phyloP scores from a whole-genome alignment of 2,888 invertebrate species.

The Cheilosia vernalis region DNA sequence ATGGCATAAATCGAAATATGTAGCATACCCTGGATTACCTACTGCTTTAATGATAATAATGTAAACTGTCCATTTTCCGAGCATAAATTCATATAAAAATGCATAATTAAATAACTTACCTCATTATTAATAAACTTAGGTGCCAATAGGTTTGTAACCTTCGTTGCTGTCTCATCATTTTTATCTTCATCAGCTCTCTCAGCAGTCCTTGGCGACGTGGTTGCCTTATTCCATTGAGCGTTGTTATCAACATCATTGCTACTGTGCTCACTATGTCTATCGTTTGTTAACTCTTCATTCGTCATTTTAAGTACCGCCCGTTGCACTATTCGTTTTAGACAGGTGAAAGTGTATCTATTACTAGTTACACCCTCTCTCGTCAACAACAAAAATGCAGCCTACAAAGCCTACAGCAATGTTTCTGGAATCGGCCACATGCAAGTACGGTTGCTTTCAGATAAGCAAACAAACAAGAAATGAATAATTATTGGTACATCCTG shows the following conservation, averaged over 20 bases:
- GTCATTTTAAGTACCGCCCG: slow-evolving; percentile 64
- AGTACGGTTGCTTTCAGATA: slow-evolving; percentile 30
- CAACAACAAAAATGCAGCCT: slow-evolving; percentile 39
- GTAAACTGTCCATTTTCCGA: too few species aligned
- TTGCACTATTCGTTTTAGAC: background rate
- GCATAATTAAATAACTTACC: slow-evolving; percentile 76
- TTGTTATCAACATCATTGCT: slow-evolving; percentile 71
- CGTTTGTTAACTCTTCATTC: slow-evolving; percentile 73
- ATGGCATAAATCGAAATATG: too few species aligned
- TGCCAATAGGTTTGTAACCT: slow-evolving; percentile 82
- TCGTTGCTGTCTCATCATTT: slow-evolving; percentile 80
- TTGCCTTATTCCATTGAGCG: slow-evolving; percentile 54
- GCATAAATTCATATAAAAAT: background rate
- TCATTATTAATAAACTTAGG: slow-evolving; percentile 82
- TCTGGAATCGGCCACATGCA: slow-evolving; percentile 53
- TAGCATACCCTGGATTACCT: too few species aligned
- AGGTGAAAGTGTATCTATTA: slow-evolving; percentile 38
- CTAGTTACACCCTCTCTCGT: slow-evolving; percentile 39
- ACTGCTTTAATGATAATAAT: too few species aligned
- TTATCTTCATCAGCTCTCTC: slow-evolving; percentile 79
- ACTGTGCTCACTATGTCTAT: slow-evolving; percentile 50
- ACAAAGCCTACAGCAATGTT: slow-evolving; percentile 42
- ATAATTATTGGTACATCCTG: slow-evolving; percentile 60
- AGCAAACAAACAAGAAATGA: slow-evolving; percentile 1
- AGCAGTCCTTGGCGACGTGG: slow-evolving; percentile 46